Percentiles rank a stretch among this genome's conserved stretches.
Evolutionary conservation across 2,888 invertebrate genomes (phyloP).

Genomic region (Lepidocyrtoides sp.): DNA sequence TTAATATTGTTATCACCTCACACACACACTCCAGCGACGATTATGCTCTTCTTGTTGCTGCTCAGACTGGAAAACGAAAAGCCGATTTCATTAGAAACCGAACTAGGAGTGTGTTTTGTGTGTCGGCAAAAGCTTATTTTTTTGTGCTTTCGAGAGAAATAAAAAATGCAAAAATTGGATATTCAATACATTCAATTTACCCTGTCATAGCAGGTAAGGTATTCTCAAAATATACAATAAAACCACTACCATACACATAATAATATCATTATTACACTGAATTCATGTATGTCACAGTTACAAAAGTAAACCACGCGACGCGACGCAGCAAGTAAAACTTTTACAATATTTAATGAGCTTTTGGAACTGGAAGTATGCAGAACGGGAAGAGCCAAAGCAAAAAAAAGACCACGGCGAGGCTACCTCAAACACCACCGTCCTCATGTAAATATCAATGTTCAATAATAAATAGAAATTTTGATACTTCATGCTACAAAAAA

Average conservation of each 20-base stretch:
- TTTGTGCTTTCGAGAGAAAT: background rate
- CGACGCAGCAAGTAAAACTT: conserved; percentile 30
- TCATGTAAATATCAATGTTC: conserved; percentile 66
- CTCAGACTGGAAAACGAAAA: background rate
- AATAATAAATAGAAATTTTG: conserved; percentile 64
- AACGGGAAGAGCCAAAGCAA: conserved; percentile 36
- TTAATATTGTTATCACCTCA: conserved; percentile 38
- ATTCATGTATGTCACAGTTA: conserved; percentile 12
- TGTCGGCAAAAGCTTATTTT: background rate
- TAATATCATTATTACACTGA: conserved; percentile 11
- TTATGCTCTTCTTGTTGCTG: background rate
- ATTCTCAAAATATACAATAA: background rate
- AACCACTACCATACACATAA: too few relatives aligned
- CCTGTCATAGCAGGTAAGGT: background rate
- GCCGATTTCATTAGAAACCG: conserved; percentile 2
- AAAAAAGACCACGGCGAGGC: conserved; percentile 36
- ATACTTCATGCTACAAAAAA: conserved; percentile 29
- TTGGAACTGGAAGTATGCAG: conserved; percentile 68
- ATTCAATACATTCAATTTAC: conserved; percentile 41
- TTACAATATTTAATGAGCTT: conserved; percentile 74
- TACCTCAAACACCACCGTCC: conserved; percentile 44
- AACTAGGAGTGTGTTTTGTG: background rate
- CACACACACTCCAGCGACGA: background rate
- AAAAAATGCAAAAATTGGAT: conserved; percentile 64
- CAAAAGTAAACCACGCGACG: conserved; percentile 46